phyloP scores from a whole-genome alignment of 2,888 invertebrate genomes.

The Galeopsomyia nigrocyanea region DNA sequence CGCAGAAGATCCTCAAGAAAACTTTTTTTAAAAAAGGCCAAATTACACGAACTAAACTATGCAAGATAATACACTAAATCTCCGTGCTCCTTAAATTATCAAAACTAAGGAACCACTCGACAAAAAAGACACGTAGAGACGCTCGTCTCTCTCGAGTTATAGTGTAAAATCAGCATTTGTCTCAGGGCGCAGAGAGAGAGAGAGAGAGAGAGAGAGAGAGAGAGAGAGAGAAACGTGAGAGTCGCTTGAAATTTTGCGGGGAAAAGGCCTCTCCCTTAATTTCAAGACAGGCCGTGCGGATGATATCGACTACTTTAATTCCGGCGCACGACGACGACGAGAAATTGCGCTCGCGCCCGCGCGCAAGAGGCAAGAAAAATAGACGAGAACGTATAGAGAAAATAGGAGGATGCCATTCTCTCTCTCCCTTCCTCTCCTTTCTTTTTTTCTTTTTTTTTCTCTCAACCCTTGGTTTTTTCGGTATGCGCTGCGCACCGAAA shows the following conservation, averaged over 20 bases:
- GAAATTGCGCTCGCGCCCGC: constrained; percentile 31
- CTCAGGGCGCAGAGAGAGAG: constrained; percentile 20
- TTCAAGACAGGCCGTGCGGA: constrained; percentile 63
- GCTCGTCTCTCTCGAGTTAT: constrained; percentile 35
- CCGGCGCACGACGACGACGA: constrained; percentile 53
- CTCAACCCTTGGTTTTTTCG: background rate
- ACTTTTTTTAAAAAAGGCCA: too few species aligned
- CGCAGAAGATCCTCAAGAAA: too few species aligned
- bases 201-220: constrained; percentile 27
- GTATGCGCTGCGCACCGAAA: constrained; percentile 43
- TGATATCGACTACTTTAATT: constrained; percentile 66
- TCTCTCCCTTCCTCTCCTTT: background rate
- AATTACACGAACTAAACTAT: too few species aligned
- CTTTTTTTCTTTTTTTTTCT: background rate
- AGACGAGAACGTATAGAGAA: constrained; percentile 32
- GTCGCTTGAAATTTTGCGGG: constrained; percentile 33
- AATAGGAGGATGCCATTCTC: constrained; percentile 29
- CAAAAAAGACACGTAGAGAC: too few species aligned
- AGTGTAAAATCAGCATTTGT: constrained; percentile 49
- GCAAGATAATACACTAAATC: too few species aligned
- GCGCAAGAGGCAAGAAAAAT: constrained; percentile 34
- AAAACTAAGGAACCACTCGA: too few species aligned
- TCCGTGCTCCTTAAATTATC: too few species aligned
- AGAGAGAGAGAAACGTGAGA: background rate
- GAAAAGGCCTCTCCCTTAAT: constrained; percentile 57